Base-by-base conservation (phyloP, 1,140 invertebrate species). In the Brachionus rotundiformis region DNA sequence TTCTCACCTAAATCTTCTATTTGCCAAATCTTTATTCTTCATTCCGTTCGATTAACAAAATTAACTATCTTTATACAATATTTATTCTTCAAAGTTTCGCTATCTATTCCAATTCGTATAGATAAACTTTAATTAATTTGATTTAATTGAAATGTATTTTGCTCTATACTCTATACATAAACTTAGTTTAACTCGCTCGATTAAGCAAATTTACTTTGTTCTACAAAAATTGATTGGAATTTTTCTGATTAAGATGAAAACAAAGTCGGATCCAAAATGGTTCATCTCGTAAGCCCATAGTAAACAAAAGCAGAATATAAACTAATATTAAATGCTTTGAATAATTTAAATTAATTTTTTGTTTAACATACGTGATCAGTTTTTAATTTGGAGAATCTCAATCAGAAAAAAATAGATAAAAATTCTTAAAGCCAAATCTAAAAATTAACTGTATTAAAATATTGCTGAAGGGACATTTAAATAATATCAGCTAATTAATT, bases 101-200 rank as follows among this genome's bases (percentile, higher is more conserved):
- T 68, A 68, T 63, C 61, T 63, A 27, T 29, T 63, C 29, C 16
- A 13, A 27, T 36, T n/a, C 19, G 29, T 16, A 39, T 36, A 68
- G 63, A 68, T 68, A 68, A 68, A 23, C n/a, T 68, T 68, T 68
- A 68, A 68, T 68, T 68, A 68, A 68, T 33, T 68, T 3, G 27
- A 68, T 68, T 68, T 68, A 68, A 68, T 68, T 68, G n/a, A 36
- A 68, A 36, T 36, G 33, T 29, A 63, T 33, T 29, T 13, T 11
- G 1, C 25, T 29, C 10, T 29, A n/a, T 63, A 23, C 13, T 31
- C 29, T 2, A 27, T 63, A 29, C 25, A 63, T 29, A 63, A 27
- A 13, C 25, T 63, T 63, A 63, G 5, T 29, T 13, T 31, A 63
- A 54, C 13, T 54, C 16, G 47, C 47, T 23, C 19, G n/a, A 54